phyloP scores from a whole-genome alignment of 2,888 invertebrate genomes.

The Hyposoter dolosus region DNA sequence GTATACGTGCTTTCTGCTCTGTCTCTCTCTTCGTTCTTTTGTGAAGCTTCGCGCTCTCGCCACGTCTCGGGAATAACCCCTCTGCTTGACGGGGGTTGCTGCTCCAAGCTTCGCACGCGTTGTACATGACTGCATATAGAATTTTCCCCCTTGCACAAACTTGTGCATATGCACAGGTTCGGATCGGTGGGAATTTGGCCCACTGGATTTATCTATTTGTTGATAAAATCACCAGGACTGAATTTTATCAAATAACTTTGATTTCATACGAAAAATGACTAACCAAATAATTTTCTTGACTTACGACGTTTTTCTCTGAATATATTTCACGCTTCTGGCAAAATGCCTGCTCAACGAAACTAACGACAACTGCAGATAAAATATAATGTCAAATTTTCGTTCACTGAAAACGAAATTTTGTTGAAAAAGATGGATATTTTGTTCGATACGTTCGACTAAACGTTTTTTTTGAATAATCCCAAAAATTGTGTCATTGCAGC shows the following conservation, averaged over 20 bases:
- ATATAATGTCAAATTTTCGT: neutral
- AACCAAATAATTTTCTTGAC: neutral
- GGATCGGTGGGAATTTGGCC: neutral
- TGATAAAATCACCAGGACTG: neutral
- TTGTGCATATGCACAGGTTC: neutral
- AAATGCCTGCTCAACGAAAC: neutral
- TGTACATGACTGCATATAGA: slow-evolving; percentile 50
- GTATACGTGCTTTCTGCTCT: slow-evolving; percentile 5
- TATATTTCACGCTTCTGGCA: neutral
- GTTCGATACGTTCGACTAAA: too few species aligned
- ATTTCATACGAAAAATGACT: neutral
- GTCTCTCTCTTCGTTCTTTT: slow-evolving; percentile 49
- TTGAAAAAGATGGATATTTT: too few species aligned
- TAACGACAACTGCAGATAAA: neutral
- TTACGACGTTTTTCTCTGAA: neutral
- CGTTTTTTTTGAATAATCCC: too few species aligned
- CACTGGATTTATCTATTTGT: neutral
- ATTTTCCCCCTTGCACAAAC: slow-evolving; percentile 21
- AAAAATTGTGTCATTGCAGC: too few species aligned
- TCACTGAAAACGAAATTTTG: too few species aligned
- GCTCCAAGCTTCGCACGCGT: slow-evolving; percentile 48
- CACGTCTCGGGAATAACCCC: slow-evolving; percentile 50
- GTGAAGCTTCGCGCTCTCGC: slow-evolving; percentile 44
- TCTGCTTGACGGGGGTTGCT: slow-evolving; percentile 40
- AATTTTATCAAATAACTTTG: neutral